Conservation (phyloP, 2,888 invertebrate species). For the Coelinius sp. region DNA sequence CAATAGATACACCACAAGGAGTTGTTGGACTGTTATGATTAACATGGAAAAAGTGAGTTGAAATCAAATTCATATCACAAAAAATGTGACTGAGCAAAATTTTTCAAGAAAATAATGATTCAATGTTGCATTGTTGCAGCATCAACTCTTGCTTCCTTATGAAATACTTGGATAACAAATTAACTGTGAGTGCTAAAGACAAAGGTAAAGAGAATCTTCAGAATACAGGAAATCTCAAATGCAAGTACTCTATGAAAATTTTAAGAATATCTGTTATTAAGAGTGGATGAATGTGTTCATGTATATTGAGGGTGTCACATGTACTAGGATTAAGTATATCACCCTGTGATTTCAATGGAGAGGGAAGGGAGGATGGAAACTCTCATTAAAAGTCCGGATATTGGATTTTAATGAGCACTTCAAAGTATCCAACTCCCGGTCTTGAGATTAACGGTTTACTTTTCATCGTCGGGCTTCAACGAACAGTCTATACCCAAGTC, state of each 20-base stretch:
- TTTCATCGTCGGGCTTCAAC: conserved; percentile 36
- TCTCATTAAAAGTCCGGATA: conserved; percentile 43
- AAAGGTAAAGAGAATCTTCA: neutral
- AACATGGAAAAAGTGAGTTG: too few species aligned
- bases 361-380: too few species aligned
- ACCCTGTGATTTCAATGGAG: conserved; percentile 3
- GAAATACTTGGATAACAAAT: conserved; percentile 7
- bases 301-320: neutral
- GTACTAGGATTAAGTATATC: conserved; percentile 9
- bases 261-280: neutral
- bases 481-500: conserved; percentile 20
- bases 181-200: neutral
- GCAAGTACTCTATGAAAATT: neutral
- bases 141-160: neutral
- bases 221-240: neutral
- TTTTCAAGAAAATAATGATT: neutral
- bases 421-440: conserved; percentile 33
- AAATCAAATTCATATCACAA: neutral
- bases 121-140: neutral
- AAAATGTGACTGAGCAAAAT: conserved; percentile 10
- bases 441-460: conserved; percentile 43
- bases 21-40: too few species aligned
- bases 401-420: conserved; percentile 44
- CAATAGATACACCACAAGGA: too few species aligned
- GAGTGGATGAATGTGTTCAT: neutral